Base-by-base conservation (phyloP, 2,113 vertebrate genomes). In the Perca fluviatilis region DNA sequence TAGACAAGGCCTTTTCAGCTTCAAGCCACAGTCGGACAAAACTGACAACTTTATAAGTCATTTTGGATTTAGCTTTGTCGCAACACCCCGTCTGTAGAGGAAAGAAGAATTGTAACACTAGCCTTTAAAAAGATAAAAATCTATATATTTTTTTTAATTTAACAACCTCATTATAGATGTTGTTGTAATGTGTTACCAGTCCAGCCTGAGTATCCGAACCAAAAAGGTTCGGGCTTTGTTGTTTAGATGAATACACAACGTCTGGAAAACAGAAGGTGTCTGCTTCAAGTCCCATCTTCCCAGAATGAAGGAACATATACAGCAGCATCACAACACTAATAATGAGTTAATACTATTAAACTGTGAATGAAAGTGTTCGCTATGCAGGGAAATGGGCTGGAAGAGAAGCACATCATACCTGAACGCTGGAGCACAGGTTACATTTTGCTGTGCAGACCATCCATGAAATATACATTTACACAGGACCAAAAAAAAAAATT, bases 401-500 rank as follows among this genome's bases (percentile, higher is more conserved):
- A 86, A 68, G 79, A 86, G 61, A 62, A 86, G 77, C 79, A 90
- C 85, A 76, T 27, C 7, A 60, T 51, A 74, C 80, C 74, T 56
- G 74, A 77, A 77, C 61, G 63, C 64, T 86, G 84, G 81, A 80
- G 70, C 82, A 73, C 72, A 70, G 75, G 76, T 74, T 25, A 65
- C 25, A 19, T 61, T 54, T 77, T 13, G 49, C 75, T 78, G 51
- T 72, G 51, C 80, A 16, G 72, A 84, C 51, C 70, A 65, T 90
- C 65, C 50, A 58, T 72, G 13, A 78, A 72, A 57, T 47, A 70
- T 40, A 85, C 74, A 78, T 67, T 85, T 81, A 92, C 77, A 85
- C 87, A 86, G 90, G 93, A 95, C 94, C 94, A 95, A 93, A 93
- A 91, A 78, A 58, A 65, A 70, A 54, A 33, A n/a, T n/a, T n/a